Conservation (phyloP, 2,797 vertebrate genomes). For the Percopsis omiscomaycus region DNA sequence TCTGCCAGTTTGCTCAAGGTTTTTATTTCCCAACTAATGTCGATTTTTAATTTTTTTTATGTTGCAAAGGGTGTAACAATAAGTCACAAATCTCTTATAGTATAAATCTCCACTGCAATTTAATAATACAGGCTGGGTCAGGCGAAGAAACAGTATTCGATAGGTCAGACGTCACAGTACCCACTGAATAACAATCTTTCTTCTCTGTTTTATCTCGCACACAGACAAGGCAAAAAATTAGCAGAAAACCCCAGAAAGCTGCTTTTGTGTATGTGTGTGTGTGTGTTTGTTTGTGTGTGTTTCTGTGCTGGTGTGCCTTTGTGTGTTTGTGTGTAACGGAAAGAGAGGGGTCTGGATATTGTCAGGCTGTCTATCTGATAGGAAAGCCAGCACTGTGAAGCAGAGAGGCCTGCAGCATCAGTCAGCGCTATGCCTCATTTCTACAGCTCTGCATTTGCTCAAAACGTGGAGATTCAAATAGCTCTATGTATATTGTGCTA, state of each 20-base stretch:
- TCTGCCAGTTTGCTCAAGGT: slow-evolving; percentile 17
- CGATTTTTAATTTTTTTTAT: background rate
- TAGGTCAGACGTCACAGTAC: slow-evolving; percentile 44
- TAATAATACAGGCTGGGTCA: slow-evolving; percentile 17
- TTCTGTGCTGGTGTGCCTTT: slow-evolving; percentile 18
- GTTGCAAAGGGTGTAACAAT: slow-evolving; percentile 21
- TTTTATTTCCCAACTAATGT: slow-evolving; percentile 19
- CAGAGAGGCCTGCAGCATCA: slow-evolving; percentile 76
- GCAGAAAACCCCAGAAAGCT: slow-evolving; percentile 51
- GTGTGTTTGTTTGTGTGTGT: background rate
- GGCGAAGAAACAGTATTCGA: slow-evolving; percentile 11
- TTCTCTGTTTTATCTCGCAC: slow-evolving; percentile 57
- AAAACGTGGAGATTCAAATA: slow-evolving; percentile 49
- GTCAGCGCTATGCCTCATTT: slow-evolving; percentile 77
- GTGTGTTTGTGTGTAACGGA: slow-evolving; percentile 53
- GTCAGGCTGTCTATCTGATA: slow-evolving; percentile 83
- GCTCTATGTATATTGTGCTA: slow-evolving; percentile 38
- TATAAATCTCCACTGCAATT: slow-evolving; percentile 20
- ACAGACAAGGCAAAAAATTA: slow-evolving; percentile 55
- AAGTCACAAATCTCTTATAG: slow-evolving; percentile 12
- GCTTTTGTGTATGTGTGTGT: slow-evolving; percentile 16
- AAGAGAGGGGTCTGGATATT: slow-evolving; percentile 80
- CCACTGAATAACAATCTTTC: slow-evolving; percentile 37
- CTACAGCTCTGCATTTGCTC: slow-evolving; percentile 75
- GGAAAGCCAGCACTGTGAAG: slow-evolving; percentile 71